Evolutionary conservation across 2,797 vertebrate genomes (phyloP), one percentile per base, ranked within the genome.

Genomic region (Malacoraja senta): DNA sequence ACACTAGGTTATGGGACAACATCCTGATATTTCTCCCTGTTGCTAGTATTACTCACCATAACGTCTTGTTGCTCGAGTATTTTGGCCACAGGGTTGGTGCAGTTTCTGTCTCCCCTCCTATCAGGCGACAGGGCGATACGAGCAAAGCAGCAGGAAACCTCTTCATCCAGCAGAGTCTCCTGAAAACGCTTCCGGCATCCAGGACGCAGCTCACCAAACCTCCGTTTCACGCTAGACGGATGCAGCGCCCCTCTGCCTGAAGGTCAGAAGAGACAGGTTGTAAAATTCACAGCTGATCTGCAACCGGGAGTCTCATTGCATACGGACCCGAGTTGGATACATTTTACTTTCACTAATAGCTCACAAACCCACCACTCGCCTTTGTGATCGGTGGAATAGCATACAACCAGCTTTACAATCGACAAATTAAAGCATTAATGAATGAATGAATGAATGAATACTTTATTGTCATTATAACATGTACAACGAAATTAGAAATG

Each of bases 101-200:
- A 95, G 94, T 94, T 80, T 24, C 95, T 88, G 65, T 68, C 84
- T 17, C 21, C 68, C 63, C 63, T 68, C 84, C 17, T 8, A 68
- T 65, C 63, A 68, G 63, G n/a, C 68, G 84, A 88, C 63, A 68
- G 61, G 1, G 26, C 17, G 21, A 76, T 74, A 44, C 94, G 94
- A 83, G 96, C 93, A 9, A 95, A 95, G 78, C 96, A 96, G 94
- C 96, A 96, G 93, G 96, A 95, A 88, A 96, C 96, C 68, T 96
- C 96, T 0, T 96, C 95, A 0, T 96, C 95, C 26, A 96, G 94
- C 61, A 94, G 93, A 53, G 94, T 93, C 93, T 96, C 96, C 0
- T 95, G 94, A 94, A 95, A 96, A 78, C 93, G 93, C 63, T 94
- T 88, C 32, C n/a, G 84, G 63, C 63, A 88, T 19, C 84, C 84